A percentile compares a stretch with the other conserved stretches of the same genome.
Evolutionary conservation across 2,888 invertebrate species (phyloP).

Genomic region (Acanthosoma haemorrhoidale): DNA sequence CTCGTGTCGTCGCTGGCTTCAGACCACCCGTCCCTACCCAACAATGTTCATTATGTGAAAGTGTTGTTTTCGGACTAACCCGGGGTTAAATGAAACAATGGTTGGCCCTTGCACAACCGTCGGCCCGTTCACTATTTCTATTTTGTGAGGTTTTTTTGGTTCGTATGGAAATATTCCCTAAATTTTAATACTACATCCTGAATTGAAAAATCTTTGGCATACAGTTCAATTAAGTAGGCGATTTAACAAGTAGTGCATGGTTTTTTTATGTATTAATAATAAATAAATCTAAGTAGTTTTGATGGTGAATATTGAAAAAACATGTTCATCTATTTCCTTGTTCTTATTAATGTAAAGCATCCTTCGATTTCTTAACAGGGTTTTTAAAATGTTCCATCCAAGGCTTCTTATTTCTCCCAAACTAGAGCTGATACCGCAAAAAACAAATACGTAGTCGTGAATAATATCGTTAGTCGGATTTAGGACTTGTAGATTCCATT

Average conservation of each 20-base stretch:
- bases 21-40: not conserved
- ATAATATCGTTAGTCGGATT: not conserved
- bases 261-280: no score
- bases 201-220: no score
- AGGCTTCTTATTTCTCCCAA: not conserved
- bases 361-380: no score
- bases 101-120: not conserved
- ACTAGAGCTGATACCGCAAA: no score
- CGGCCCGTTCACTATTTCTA: not conserved
- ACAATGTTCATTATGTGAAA: conserved; percentile 1
- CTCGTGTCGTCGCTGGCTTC: not conserved
- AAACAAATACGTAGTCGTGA: not conserved
- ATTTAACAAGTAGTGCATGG: no score
- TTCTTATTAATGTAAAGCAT: no score
- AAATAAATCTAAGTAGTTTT: no score
- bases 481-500: not conserved
- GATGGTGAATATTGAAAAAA: no score
- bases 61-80: not conserved
- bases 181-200: no score
- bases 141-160: not conserved
- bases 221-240: no score
- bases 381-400: not conserved
- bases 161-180: not conserved
- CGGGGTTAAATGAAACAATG: conserved; percentile 8
- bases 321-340: no score